Evolutionary conservation across 2,113 vertebrate genomes (phyloP).

Genomic region (Trematomus loennbergii): DNA sequence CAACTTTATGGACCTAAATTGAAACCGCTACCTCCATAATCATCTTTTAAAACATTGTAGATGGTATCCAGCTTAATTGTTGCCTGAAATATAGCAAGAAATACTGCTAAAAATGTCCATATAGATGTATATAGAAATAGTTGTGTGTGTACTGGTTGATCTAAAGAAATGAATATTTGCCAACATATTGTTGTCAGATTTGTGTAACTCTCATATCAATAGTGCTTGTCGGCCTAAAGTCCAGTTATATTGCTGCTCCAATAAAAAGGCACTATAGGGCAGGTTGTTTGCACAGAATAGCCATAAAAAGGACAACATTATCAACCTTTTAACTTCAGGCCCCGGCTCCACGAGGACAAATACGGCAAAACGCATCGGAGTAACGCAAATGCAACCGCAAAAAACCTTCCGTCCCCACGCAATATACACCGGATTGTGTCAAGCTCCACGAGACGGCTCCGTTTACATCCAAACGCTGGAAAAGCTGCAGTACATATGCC

Average conservation of each 20-base stretch:
- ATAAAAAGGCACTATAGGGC: constrained; percentile 1
- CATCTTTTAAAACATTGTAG: not conserved
- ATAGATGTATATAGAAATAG: too few species aligned
- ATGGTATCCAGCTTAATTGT: too few species aligned
- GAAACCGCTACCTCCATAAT: not conserved
- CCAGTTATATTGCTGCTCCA: not conserved
- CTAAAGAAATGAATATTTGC: not conserved
- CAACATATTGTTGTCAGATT: not conserved
- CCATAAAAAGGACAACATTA: constrained; percentile 4
- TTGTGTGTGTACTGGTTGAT: not conserved
- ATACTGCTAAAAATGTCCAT: not conserved
- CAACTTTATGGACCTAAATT: not conserved
- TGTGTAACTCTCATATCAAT: too few species aligned
- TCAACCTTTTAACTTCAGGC: constrained; percentile 36
- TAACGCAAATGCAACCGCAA: too few species aligned
- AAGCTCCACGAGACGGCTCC: too few species aligned
- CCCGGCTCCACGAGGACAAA: too few species aligned
- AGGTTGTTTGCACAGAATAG: not conserved
- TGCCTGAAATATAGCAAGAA: not conserved
- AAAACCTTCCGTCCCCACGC: too few species aligned
- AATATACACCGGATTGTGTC: too few species aligned
- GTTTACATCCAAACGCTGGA: too few species aligned
- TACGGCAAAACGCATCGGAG: too few species aligned
- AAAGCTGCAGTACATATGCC: too few species aligned
- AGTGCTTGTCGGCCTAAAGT: not conserved